These are phyloP conservation scores for Brachionus manjavacas DNA, from an alignment of 1,140 invertebrate genomes.

Conservation along the genomic window DNA sequence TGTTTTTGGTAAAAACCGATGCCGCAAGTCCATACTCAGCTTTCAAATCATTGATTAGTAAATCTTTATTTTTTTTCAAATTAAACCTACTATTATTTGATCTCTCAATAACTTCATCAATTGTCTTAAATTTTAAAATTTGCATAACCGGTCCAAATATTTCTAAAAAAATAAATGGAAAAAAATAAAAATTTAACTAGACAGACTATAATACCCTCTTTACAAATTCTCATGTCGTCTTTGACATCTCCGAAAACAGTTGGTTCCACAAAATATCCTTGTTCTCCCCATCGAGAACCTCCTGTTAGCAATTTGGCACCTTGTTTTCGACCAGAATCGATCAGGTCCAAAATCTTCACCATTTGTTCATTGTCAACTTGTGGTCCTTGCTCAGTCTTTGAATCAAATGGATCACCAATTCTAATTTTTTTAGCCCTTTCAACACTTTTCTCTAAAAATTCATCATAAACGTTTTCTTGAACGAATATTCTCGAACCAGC, in stretches of 20 bases:
- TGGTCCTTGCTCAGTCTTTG: conserved; percentile 69
- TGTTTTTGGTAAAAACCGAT: conserved; percentile 82
- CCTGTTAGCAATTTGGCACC: conserved; percentile 61
- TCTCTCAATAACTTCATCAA: conserved; percentile 75
- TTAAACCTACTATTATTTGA: conserved; percentile 65
- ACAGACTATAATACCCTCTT: conserved; percentile 60
- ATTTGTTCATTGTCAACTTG: conserved; percentile 57
- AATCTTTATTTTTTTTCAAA: not conserved
- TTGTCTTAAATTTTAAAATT: conserved; percentile 76
- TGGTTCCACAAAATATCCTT: conserved; percentile 78
- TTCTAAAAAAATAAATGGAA: conserved; percentile 62
- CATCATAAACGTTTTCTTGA: conserved; percentile 55
- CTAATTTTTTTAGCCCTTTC: conserved; percentile 65
- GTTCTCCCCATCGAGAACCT: conserved; percentile 56
- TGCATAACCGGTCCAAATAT: conserved; percentile 95
- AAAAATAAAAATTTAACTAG: not conserved
- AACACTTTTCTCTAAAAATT: conserved; percentile 57
- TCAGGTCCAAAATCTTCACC: conserved; percentile 59
- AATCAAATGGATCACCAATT: conserved; percentile 75
- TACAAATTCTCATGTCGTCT: conserved; percentile 83
- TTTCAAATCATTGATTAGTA: not conserved
- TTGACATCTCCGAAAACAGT: conserved; percentile 83
- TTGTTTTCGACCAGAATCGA: conserved; percentile 60
- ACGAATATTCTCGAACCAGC: conserved; percentile 54
- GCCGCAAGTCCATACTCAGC: conserved; percentile 75